These are phyloP conservation scores for Promerops cafer DNA, from an alignment of 2,113 vertebrate genomes.

Conservation along the genomic window DNA sequence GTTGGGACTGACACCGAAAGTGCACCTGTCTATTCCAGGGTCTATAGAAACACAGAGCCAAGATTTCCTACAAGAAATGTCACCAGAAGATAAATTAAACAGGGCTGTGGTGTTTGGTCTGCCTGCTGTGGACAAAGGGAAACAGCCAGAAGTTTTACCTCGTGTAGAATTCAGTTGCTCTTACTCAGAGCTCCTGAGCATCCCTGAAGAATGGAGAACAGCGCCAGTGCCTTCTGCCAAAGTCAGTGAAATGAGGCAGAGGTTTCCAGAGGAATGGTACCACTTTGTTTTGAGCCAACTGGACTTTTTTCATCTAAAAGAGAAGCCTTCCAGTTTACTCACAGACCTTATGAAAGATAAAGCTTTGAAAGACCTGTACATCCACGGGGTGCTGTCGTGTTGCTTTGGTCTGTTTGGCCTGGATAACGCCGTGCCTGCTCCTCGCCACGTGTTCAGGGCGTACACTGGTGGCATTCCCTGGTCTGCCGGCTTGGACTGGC, in stretches of 20 bases:
- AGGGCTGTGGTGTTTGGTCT: constrained; percentile 71
- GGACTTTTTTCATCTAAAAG: constrained; percentile 76
- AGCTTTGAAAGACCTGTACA: constrained; percentile 81
- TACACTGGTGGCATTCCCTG: constrained; percentile 89
- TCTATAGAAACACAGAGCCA: constrained; percentile 81
- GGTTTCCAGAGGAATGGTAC: constrained; percentile 95
- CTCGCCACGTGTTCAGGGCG: constrained; percentile 84
- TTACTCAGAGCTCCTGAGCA: constrained; percentile 80
- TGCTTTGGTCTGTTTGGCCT: constrained; percentile 83
- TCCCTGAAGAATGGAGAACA: constrained; percentile 86
- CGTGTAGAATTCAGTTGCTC: constrained; percentile 82
- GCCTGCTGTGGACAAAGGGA: constrained; percentile 71
- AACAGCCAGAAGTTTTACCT: constrained; percentile 44
- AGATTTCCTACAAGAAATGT: constrained; percentile 70
- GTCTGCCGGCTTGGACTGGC: constrained; percentile 89
- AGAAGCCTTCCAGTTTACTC: constrained; percentile 75
- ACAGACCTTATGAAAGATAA: constrained; percentile 84
- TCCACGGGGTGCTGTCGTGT: constrained; percentile 84
- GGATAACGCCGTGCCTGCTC: constrained; percentile 79
- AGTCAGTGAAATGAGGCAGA: constrained; percentile 78
- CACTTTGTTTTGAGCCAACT: constrained; percentile 82
- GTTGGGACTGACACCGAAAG: constrained; percentile 44
- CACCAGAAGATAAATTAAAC: constrained; percentile 74
- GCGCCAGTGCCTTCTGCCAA: constrained; percentile 75
- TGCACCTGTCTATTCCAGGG: constrained; percentile 85